phyloP scores from a whole-genome alignment of 2,888 invertebrate genomes.

The Drosophila lutescens region DNA sequence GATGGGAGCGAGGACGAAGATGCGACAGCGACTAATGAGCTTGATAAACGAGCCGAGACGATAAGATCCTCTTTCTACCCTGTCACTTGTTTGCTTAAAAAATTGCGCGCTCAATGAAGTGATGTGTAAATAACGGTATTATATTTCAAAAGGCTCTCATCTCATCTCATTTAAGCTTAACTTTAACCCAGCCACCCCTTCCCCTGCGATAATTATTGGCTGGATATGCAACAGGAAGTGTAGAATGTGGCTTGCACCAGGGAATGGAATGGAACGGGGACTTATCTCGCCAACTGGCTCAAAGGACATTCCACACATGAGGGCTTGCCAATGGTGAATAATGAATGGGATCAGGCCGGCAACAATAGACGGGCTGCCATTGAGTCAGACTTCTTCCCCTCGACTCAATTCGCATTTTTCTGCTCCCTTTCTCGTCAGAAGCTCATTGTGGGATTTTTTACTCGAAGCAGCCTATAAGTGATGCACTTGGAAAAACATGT shows the following conservation, averaged over 20 bases:
- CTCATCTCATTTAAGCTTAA: constrained; percentile 30
- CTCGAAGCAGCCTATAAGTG: constrained; percentile 9
- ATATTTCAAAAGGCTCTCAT: constrained; percentile 49
- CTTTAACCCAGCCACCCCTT: background rate
- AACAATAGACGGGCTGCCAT: constrained; percentile 16
- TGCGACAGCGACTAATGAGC: constrained; percentile 53
- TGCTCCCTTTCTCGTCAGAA: constrained; percentile 11
- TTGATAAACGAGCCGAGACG: constrained; percentile 49
- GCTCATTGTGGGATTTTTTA: constrained; percentile 23
- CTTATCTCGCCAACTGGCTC: constrained; percentile 17
- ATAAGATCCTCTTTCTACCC: constrained; percentile 23
- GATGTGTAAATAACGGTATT: constrained; percentile 70
- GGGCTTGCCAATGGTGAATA: constrained; percentile 46
- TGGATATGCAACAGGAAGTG: constrained; percentile 36
- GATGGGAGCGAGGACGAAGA: constrained; percentile 17
- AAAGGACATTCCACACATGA: constrained; percentile 40
- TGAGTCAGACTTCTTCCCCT: background rate
- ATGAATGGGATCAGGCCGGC: constrained; percentile 36
- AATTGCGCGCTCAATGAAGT: constrained; percentile 57
- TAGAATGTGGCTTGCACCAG: background rate
- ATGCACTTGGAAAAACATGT: background rate
- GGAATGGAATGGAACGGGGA: constrained; percentile 26
- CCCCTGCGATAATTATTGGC: constrained; percentile 55
- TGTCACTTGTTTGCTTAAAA: constrained; percentile 42
- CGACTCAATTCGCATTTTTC: constrained; percentile 6